Base-by-base conservation (phyloP, 1,140 invertebrate species). In the Ooceraea biroi region DNA sequence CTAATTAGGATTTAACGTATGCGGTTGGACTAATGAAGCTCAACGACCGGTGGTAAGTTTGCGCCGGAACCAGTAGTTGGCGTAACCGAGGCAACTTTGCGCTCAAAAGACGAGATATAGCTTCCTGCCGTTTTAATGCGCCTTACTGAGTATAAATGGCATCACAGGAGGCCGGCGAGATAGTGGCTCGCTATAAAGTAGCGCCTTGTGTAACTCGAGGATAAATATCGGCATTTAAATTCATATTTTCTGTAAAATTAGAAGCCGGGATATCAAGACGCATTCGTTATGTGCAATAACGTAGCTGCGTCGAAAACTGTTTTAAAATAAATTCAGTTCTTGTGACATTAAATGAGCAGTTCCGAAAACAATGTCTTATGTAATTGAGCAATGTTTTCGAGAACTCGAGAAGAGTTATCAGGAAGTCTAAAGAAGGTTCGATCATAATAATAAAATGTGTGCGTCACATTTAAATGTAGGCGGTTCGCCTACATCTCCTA, bases 1-100 rank as follows among this genome's bases (percentile, higher is more conserved):
- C 77, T 90, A 90, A 91, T 90, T 89, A 90, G 88, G 72, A 88
- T 89, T 90, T 86, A 90, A 91, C 84, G 72, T 89, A 89, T 88
- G 88, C 85, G 84, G 66, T 72, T 69, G 36, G 61, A 61, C 71
- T 91, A 90, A 90, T 74, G 89, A 87, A 88, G 88, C 83, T 71
- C 76, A 84, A 78, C 78, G 83, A 85, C 66, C 44, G 36, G 52
- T 27, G 4, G 22, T n/a, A 72, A 71, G 71, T 73, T 80, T 80
- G 65, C 36, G 22, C 65, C 48, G 50, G 76, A 83, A 80, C 50
- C 72, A 57, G 71, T 27, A 84, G 82, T 69, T 41, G 52, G 57
- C 27, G 41, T 69, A 86, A 69, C 73, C 52, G 17, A 84, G 74
- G 63, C 55, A 55, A 73, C 78, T 87, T 74, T 27, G 68, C 55